Evolutionary conservation across 1,140 invertebrate species (phyloP).

Genomic region (Phortica variegata): DNA sequence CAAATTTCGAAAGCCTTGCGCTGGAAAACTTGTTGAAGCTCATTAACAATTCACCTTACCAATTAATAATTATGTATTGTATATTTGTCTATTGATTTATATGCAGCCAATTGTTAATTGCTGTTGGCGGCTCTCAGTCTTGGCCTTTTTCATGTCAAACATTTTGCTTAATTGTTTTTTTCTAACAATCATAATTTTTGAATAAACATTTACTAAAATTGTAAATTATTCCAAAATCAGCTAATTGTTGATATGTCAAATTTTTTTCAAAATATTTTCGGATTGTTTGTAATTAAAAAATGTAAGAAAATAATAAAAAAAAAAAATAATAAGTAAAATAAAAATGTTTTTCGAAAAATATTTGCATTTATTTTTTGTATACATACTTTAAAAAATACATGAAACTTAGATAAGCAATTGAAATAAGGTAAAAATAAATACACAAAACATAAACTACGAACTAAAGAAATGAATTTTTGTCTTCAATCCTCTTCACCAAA

Average conservation of each 20-base stretch:
- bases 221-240: too few relatives aligned
- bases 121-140: constrained; percentile 29
- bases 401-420: constrained; percentile 19
- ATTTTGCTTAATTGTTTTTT: constrained; percentile 1
- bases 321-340: background rate
- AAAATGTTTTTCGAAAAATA: background rate
- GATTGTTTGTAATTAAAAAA: constrained; percentile 12
- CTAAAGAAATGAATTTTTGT: too few relatives aligned
- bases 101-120: constrained; percentile 23
- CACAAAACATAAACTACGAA: too few relatives aligned
- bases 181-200: background rate
- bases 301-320: constrained; percentile 1
- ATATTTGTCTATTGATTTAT: too few relatives aligned
- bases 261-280: constrained; percentile 11
- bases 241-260: constrained; percentile 9
- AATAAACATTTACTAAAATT: too few relatives aligned
- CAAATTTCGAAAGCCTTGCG: too few relatives aligned
- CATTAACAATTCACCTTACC: too few relatives aligned
- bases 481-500: too few relatives aligned
- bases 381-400: constrained; percentile 32
- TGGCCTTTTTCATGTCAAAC: constrained; percentile 28
- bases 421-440: too few relatives aligned
- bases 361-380: background rate
- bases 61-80: too few relatives aligned
- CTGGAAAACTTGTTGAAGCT: too few relatives aligned